Evolutionary conservation across 2,888 invertebrate genomes (phyloP).

Genomic region (Drosophila quinaria): DNA sequence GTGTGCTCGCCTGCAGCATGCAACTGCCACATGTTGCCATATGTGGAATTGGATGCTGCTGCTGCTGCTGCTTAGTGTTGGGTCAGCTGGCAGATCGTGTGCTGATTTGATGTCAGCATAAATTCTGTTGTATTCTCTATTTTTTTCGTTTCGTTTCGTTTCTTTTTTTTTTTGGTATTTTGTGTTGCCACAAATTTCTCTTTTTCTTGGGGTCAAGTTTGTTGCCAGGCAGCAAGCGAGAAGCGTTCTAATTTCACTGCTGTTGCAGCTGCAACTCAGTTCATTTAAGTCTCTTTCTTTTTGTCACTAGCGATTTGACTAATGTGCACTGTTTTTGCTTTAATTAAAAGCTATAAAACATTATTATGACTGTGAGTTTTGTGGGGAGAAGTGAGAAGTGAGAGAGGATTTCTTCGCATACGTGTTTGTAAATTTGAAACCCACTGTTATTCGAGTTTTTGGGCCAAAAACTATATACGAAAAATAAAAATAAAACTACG

Average conservation of each 20-base stretch:
- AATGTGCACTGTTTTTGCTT: constrained; percentile 35
- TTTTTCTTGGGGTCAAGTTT: constrained; percentile 82
- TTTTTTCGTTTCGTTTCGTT: constrained; percentile 22
- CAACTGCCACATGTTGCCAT: constrained; percentile 53
- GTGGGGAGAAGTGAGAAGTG: not conserved
- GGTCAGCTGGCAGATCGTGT: constrained; percentile 70
- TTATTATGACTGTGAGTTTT: constrained; percentile 2
- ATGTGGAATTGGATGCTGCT: constrained; percentile 35
- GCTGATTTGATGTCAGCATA: constrained; percentile 72
- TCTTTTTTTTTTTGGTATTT: constrained; percentile 45
- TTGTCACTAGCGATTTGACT: constrained; percentile 23
- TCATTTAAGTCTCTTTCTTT: constrained; percentile 31
- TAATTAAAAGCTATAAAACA: constrained; percentile 51
- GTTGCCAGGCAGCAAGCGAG: constrained; percentile 62
- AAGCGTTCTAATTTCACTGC: constrained; percentile 72
- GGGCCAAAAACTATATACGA: constrained; percentile 30
- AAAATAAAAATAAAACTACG: not conserved
- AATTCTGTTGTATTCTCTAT: constrained; percentile 32
- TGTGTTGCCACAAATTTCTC: constrained; percentile 72
- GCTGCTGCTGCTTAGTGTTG: constrained; percentile 43
- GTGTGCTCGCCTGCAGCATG: constrained; percentile 63
- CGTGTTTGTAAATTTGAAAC: constrained; percentile 64
- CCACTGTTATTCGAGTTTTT: constrained; percentile 22
- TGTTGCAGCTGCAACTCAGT: constrained; percentile 55
- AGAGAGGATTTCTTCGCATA: constrained; percentile 22